Evolutionary conservation across 1,140 invertebrate species (phyloP), one percentile per base, ranked within the genome.

Genomic region (Aphis craccivora): DNA sequence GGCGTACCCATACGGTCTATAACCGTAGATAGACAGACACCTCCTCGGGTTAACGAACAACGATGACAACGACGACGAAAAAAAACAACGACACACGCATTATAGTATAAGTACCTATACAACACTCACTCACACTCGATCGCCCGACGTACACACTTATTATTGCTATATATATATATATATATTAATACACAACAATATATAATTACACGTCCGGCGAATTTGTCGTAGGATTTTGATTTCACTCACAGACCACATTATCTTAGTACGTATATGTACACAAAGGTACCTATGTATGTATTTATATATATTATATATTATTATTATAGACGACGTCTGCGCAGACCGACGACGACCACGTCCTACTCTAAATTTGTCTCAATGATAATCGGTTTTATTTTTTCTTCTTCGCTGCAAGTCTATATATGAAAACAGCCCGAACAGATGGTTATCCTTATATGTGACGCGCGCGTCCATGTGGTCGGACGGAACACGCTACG

Each of bases 401-500:
- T 84, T 92, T 91, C 43, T 25, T 30, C 35, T 43, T 35, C 43
- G 81, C 23, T n/a, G 45, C 25, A 55, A 55, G 89, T 90, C 35
- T 43, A 67, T 60, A 90, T 43, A 67, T 40, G 89, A 90, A 67
- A 84, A 93, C 91, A 48, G 84, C 48, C 91, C 81, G 91, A 93
- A 93, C 91, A 93, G 91, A 93, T 93, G 91, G 91, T 84, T 93
- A 86, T 93, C 91, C 91, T 84, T 93, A 93, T 93, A 93, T 93
- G 81, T 30, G 91, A 25, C 45, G 48, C 45, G 76, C 81, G 81
- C 81, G 76, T 83, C 90, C 90, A 83, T 86, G 76, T 84, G 89
- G 89, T 67, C 89, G 51, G 88, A 60, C 89, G 51, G 53, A 60
- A 25, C 25, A 60, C 53, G 35, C 84, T 87, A 43, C 30, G 30